These are phyloP conservation scores for Barnardius zonarius DNA, from an alignment of 2,113 vertebrate species.

Conservation along the genomic window DNA sequence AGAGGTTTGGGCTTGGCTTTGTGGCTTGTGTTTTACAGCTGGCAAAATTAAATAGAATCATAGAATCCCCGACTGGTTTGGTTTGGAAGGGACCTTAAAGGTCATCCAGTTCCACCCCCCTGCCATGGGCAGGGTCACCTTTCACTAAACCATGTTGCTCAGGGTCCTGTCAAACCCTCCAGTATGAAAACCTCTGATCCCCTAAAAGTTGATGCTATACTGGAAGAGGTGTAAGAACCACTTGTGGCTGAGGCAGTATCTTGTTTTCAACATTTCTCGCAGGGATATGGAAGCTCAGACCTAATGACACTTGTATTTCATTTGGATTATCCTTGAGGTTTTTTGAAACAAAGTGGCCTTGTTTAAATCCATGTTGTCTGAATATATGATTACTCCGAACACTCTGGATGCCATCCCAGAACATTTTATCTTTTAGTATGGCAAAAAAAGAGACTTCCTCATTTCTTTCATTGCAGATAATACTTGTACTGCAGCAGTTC, in stretches of 20 bases:
- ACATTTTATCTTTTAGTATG: neutral
- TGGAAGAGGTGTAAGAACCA: neutral
- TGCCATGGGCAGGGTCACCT: neutral
- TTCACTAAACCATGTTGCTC: neutral
- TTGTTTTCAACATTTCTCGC: neutral
- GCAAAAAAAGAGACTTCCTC: neutral
- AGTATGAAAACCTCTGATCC: neutral
- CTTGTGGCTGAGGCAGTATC: neutral
- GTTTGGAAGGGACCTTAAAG: neutral
- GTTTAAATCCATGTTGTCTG: neutral
- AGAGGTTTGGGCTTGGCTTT: neutral
- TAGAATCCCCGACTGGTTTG: neutral
- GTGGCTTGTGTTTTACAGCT: neutral
- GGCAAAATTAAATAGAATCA: neutral
- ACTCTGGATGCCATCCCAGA: slow-evolving; percentile 4
- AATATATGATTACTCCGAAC: neutral
- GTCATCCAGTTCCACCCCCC: neutral
- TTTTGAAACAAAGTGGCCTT: neutral
- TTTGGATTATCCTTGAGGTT: neutral
- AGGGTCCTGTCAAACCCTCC: neutral
- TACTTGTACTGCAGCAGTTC: neutral
- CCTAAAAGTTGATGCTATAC: neutral
- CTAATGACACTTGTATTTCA: neutral
- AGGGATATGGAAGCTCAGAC: neutral
- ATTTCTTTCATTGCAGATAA: neutral